A percentile compares a stretch with the other conserved stretches of the same genome.
phyloP scores from a whole-genome alignment of 2,113 vertebrate species.

The Mobula birostris region DNA sequence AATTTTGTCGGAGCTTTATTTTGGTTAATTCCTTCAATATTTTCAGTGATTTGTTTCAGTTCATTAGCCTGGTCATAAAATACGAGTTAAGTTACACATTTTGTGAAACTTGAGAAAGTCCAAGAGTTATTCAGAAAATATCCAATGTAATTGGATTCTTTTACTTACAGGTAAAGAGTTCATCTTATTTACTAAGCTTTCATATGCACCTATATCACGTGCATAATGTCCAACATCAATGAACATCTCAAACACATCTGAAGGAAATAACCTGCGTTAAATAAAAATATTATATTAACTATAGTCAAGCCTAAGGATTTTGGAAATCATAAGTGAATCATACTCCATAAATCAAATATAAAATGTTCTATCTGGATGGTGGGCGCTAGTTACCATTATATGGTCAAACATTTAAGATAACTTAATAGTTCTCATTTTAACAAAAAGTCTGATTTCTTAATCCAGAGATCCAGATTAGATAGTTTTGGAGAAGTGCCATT shows the following conservation, averaged over 20 bases:
- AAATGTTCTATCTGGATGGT: too few relatives aligned
- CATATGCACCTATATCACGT: slow-evolving; percentile 70
- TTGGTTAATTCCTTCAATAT: slow-evolving; percentile 71
- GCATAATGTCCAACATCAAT: slow-evolving; percentile 84
- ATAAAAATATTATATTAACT: neutral
- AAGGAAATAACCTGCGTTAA: slow-evolving; percentile 65
- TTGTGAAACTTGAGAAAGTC: slow-evolving; percentile 12
- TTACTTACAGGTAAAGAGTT: slow-evolving; percentile 64
- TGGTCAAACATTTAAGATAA: neutral
- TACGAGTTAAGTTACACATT: neutral
- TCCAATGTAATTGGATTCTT: slow-evolving; percentile 29
- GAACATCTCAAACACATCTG: slow-evolving; percentile 80
- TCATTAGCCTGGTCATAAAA: slow-evolving; percentile 61
- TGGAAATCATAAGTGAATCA: neutral
- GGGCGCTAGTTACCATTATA: neutral
- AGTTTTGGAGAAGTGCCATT: neutral
- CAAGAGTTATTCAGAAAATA: neutral
- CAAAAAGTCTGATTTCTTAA: too few relatives aligned
- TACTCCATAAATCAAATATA: neutral
- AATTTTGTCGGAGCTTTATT: slow-evolving; percentile 71
- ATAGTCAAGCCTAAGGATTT: neutral
- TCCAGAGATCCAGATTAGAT: neutral
- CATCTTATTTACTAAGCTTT: slow-evolving; percentile 66
- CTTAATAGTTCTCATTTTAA: neutral
- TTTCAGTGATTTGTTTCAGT: slow-evolving; percentile 66